Evolutionary conservation across 2,113 vertebrate species (phyloP).

Genomic region (Oryzias celebensis): DNA sequence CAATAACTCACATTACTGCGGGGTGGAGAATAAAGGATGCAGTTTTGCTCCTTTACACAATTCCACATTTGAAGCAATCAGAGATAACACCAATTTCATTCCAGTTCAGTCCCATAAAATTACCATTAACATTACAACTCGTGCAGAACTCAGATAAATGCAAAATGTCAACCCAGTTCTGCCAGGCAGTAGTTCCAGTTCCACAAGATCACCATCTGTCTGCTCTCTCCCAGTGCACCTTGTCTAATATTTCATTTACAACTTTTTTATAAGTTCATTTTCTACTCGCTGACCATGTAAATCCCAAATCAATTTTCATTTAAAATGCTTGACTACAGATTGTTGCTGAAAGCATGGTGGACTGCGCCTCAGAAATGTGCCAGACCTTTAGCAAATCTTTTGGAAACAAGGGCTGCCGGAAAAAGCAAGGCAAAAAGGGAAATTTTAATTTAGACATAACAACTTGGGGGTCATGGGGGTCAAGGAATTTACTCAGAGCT

Average conservation of each 20-base stretch:
- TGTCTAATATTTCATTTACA: conserved; percentile 99
- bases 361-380: conserved; percentile 83
- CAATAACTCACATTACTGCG: conserved; percentile 91
- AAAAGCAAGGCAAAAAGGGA: conserved; percentile 40
- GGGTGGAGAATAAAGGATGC: conserved; percentile 89
- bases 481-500: conserved; percentile 56
- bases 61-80: conserved; percentile 93
- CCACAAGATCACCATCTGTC: conserved; percentile 96
- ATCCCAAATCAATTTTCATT: conserved; percentile 99
- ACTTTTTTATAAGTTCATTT: conserved; percentile 97
- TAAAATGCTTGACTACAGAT: conserved; percentile 95
- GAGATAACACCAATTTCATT: conserved; percentile 97
- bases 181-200: conserved; percentile 96
- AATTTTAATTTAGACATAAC: conserved; percentile 66
- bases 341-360: conserved; percentile 88
- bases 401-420: conserved; percentile 42
- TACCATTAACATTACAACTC: conserved; percentile 99
- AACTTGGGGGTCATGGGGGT: conserved; percentile 57
- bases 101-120: conserved; percentile 98
- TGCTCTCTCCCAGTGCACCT: conserved; percentile 83
- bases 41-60: conserved; percentile 91
- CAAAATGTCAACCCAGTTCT: conserved; percentile 97
- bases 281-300: conserved; percentile 99
- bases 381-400: conserved; percentile 81
- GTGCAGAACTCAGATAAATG: conserved; percentile 99